Conservation (phyloP, 2,888 invertebrate genomes). For the Fragum fragum region DNA sequence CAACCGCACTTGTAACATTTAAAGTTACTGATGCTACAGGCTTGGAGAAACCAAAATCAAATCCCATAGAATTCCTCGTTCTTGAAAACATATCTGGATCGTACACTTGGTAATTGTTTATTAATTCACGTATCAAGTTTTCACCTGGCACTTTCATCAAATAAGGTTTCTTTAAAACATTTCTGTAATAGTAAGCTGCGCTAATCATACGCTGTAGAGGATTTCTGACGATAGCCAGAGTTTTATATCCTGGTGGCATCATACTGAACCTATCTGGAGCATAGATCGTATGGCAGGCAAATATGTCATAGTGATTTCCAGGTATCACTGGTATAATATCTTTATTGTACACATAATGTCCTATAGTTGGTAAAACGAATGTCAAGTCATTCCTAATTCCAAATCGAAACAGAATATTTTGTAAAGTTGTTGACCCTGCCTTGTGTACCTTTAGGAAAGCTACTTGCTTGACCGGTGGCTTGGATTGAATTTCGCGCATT, state of each 20-base stretch:
- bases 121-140: conserved; percentile 42
- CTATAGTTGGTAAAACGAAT: background rate
- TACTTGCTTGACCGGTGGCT: background rate
- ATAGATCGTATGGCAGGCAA: conserved; percentile 64
- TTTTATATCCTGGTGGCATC: conserved; percentile 58
- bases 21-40: background rate
- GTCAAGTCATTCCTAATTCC: conserved; percentile 10
- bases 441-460: conserved; percentile 19
- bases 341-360: background rate
- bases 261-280: conserved; percentile 41
- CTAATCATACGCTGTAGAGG: conserved; percentile 62
- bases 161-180: conserved; percentile 26
- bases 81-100: conserved; percentile 43
- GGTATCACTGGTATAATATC: background rate
- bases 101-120: conserved; percentile 40
- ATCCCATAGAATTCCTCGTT: conserved; percentile 56
- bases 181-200: conserved; percentile 54
- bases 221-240: conserved; percentile 67
- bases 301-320: conserved; percentile 50
- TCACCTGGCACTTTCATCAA: conserved; percentile 34
- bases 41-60: conserved; percentile 54
- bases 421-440: conserved; percentile 16
- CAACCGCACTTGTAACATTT: conserved; percentile 8
- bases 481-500: background rate
- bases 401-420: conserved; percentile 25